These are phyloP conservation scores for Zaprionus inermis DNA, from an alignment of 1,140 invertebrate species.

Conservation along the genomic window DNA sequence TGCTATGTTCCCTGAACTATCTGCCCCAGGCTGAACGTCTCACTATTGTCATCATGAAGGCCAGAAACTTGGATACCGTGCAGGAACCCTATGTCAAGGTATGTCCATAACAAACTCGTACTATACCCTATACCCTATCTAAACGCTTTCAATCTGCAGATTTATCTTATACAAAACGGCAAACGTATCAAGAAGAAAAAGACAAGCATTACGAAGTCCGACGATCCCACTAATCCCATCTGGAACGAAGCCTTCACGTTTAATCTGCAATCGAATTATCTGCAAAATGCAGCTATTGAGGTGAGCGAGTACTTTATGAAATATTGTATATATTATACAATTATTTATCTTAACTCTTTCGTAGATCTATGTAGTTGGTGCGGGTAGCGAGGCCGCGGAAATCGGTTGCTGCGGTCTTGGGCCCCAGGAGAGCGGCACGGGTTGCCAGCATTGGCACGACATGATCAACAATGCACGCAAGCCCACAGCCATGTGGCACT, in stretches of 20 bases:
- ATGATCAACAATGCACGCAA: slow-evolving; percentile 93
- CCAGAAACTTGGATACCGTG: slow-evolving; percentile 88
- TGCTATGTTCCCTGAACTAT: slow-evolving; percentile 93
- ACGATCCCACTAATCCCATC: slow-evolving; percentile 94
- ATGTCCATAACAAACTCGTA: background rate
- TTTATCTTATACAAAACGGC: slow-evolving; percentile 93
- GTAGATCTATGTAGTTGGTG: slow-evolving; percentile 85
- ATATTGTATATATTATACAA: slow-evolving; percentile 54
- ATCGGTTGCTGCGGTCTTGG: slow-evolving; percentile 89
- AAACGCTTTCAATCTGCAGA: slow-evolving; percentile 37
- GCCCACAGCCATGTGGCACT: slow-evolving; percentile 93
- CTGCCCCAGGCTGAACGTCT: slow-evolving; percentile 93
- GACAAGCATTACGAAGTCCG: slow-evolving; percentile 94
- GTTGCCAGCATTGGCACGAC: slow-evolving; percentile 91
- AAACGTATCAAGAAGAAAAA: slow-evolving; percentile 95
- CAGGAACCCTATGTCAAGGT: slow-evolving; percentile 95
- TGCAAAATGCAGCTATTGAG: slow-evolving; percentile 90
- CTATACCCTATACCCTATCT: no score
- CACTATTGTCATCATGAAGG: slow-evolving; percentile 93
- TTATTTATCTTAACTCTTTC: slow-evolving; percentile 7
- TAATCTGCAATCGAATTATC: slow-evolving; percentile 89
- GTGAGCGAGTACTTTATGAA: slow-evolving; percentile 84
- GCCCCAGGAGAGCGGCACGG: slow-evolving; percentile 87
- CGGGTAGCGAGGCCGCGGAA: slow-evolving; percentile 86
- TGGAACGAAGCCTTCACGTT: slow-evolving; percentile 98